Percentiles rank a stretch among this genome's conserved stretches.
phyloP scores from a whole-genome alignment of 1,140 invertebrate genomes.

The Psix sp. region DNA sequence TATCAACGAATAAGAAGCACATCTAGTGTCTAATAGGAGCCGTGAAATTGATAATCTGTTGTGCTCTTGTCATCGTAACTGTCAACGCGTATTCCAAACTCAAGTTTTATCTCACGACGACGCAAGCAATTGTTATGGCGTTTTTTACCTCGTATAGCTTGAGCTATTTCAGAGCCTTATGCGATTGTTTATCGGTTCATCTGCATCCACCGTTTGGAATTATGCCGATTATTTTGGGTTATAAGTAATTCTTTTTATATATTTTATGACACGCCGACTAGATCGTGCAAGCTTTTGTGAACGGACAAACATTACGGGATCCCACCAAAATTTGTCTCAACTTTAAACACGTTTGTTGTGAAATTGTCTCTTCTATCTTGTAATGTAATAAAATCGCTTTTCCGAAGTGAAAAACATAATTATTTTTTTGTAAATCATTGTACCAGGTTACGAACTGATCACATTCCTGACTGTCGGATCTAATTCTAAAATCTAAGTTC shows the following conservation, averaged over 20 bases:
- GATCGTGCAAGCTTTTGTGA: slow-evolving; percentile 28
- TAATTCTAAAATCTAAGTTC: too few species aligned
- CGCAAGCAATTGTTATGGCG: neutral
- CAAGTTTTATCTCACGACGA: neutral
- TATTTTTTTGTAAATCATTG: slow-evolving; percentile 11
- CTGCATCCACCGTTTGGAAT: neutral
- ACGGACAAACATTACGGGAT: slow-evolving; percentile 23
- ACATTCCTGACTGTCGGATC: slow-evolving; percentile 6
- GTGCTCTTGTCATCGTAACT: slow-evolving; percentile 12
- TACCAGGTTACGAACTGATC: slow-evolving; percentile 33
- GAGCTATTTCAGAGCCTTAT: neutral
- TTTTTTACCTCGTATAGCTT: neutral
- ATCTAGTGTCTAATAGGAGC: slow-evolving; percentile 18
- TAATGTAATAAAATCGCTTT: slow-evolving; percentile 39
- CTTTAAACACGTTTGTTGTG: slow-evolving; percentile 29
- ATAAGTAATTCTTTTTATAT: slow-evolving; percentile 30
- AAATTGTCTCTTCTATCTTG: slow-evolving; percentile 35
- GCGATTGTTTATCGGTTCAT: neutral
- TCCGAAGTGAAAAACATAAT: slow-evolving; percentile 43
- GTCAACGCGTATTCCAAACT: slow-evolving; percentile 12
- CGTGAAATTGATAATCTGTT: slow-evolving; percentile 39
- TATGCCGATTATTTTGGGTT: neutral
- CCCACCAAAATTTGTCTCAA: slow-evolving; percentile 30
- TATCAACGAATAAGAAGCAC: neutral
- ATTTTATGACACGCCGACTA: slow-evolving; percentile 30